Percentiles rank a stretch among this genome's conserved stretches.
Evolutionary conservation across 2,888 invertebrate genomes (phyloP).

Genomic region (Drosophila fulvimacula): DNA sequence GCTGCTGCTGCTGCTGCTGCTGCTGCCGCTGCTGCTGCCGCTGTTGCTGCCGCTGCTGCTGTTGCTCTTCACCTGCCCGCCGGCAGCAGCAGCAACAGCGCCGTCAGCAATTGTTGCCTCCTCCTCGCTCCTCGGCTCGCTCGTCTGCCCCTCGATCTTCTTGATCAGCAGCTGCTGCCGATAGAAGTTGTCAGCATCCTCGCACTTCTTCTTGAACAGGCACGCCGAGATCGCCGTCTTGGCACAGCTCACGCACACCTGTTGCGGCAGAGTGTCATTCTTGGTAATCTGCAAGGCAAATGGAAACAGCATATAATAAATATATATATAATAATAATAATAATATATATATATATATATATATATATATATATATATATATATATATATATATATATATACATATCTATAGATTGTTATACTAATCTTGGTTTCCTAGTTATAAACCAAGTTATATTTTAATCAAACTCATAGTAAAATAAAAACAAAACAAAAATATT

Average conservation of each 20-base stretch:
- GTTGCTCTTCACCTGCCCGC: slow-evolving; percentile 21
- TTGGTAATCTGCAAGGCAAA: slow-evolving; percentile 78
- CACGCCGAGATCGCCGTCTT: slow-evolving; percentile 83
- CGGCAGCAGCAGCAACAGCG: slow-evolving; percentile 22
- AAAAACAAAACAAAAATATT: no score
- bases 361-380: no score
- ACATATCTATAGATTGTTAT: neutral
- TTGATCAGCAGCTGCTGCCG: slow-evolving; percentile 83
- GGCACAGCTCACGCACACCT: slow-evolving; percentile 83
- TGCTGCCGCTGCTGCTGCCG: slow-evolving; percentile 35
- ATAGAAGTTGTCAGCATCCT: slow-evolving; percentile 84
- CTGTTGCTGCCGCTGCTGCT: slow-evolving; percentile 36
- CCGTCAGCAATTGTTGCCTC: slow-evolving; percentile 9
- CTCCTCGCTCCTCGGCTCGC: slow-evolving; percentile 2
- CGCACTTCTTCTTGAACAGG: slow-evolving; percentile 84
- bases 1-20: slow-evolving; percentile 40
- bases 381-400: no score
- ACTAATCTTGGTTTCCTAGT: neutral
- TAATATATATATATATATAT: no score
- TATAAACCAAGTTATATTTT: no score
- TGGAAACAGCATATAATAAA: neutral
- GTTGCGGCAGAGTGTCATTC: slow-evolving; percentile 83
- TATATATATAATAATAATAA: no score
- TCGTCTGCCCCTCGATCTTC: slow-evolving; percentile 74
- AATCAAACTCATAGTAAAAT: no score